A percentile compares a stretch with the other conserved stretches of the same genome.
These are phyloP conservation scores for Ypsolopha sequella DNA, from an alignment of 2,888 invertebrate genomes.

Conservation along the genomic window DNA sequence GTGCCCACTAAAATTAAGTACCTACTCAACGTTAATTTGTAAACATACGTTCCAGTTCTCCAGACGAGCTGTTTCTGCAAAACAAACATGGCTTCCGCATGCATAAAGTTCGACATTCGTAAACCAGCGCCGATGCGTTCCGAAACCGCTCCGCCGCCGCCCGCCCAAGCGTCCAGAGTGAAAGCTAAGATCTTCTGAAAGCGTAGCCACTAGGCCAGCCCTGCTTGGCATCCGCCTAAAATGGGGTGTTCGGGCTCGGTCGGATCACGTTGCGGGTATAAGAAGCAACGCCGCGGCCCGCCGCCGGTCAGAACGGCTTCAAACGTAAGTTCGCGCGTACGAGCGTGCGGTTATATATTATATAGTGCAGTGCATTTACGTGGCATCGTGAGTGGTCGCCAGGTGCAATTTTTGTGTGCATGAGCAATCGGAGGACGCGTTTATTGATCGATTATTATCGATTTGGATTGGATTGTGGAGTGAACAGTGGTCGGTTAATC, in stretches of 20 bases:
- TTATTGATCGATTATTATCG: conserved; percentile 31
- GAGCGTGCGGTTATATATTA: conserved; percentile 19
- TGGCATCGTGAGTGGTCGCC: conserved; percentile 29
- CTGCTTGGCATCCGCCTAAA: conserved; percentile 65
- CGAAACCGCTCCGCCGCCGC: conserved; percentile 20
- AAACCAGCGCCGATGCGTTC: background rate
- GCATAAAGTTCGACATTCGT: background rate
- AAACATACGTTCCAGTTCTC: background rate
- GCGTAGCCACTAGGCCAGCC: conserved; percentile 45
- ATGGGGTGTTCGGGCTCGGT: conserved; percentile 62
- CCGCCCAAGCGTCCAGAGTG: conserved; percentile 39
- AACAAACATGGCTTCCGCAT: background rate
- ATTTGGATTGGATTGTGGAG: conserved; percentile 44
- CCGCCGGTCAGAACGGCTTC: conserved; percentile 96
- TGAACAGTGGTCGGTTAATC: conserved; percentile 10
- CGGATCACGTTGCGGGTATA: conserved; percentile 88
- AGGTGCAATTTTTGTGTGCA: conserved; percentile 2
- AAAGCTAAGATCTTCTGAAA: conserved; percentile 66
- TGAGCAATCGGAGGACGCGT: conserved; percentile 14
- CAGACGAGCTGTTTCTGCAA: background rate
- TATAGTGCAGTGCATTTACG: conserved; percentile 33
- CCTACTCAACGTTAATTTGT: background rate
- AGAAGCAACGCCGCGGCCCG: conserved; percentile 78
- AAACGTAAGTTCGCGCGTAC: conserved; percentile 86
- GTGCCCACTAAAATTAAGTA: background rate